Base-by-base conservation (phyloP, 2,113 vertebrate species). In the Oreochromis tanganicae region DNA sequence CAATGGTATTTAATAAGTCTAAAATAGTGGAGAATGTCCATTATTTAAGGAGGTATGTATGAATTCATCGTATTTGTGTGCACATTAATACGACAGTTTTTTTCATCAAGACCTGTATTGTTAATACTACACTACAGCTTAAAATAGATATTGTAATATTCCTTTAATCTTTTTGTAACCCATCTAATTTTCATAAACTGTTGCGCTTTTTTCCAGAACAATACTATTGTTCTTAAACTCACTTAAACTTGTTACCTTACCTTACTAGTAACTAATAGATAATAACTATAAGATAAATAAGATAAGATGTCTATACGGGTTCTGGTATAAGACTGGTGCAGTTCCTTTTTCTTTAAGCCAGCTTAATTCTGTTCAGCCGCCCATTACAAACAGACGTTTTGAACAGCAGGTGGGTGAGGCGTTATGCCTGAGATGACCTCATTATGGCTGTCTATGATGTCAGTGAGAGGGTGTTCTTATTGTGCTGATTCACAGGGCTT, bases 1-100 rank as follows among this genome's bases (percentile, higher is more conserved):
- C 75, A 46, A 13, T 48, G 19, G n/a, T 46, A 57, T 85, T 81
- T 85, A 41, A 78, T 54, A 9, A 27, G 78, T 83, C 19, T 75
- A 27, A 88, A 34, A 66, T 29, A 56, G 7, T 8, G 2, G n/a
- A n/a, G 14, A 38, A 21, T 81, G n/a, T 55, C 73, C 46, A 78
- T 81, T 80, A 73, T 83, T 75, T 81, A 21, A 80, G 9, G 3
- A 68, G 79, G 34, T 63, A 34, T 54, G 52, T 50, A 46, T 12
- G 16, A n/a, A 32, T 78, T 78, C 10, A 50, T 32, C 19, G 16
- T 32, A 32, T n/a, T 3, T 32, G 32, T 9, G 19, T 50, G 9
- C 1, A 32, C 46, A 50, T 50, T 50, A 75, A 75, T 29, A 48
- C 19, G 24, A 29, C 5, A 7, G 1, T 14, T 68, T 6, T 13